Evolutionary conservation across 2,797 vertebrate genomes (phyloP).

Genomic region (Tangara arthus): DNA sequence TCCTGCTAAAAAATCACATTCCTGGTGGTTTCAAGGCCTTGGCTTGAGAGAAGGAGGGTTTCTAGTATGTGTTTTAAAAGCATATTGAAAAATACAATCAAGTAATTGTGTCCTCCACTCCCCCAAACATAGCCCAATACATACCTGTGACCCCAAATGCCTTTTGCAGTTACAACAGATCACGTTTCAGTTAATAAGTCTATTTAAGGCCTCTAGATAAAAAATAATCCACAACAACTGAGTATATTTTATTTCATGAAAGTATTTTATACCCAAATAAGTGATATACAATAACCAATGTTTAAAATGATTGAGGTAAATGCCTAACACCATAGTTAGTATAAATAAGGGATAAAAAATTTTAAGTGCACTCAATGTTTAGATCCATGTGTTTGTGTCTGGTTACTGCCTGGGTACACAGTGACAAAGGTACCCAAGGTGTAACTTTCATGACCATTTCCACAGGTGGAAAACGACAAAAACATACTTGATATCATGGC

Average conservation of each 20-base stretch:
- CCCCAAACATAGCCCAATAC: background rate
- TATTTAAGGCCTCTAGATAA: background rate
- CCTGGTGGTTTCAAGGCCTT: background rate
- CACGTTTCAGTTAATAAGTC: background rate
- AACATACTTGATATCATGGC: background rate
- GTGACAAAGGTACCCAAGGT: background rate
- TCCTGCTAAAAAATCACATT: background rate
- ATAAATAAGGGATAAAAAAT: constrained; percentile 52
- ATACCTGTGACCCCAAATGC: background rate
- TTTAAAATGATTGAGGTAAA: constrained; percentile 60
- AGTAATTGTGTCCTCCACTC: background rate
- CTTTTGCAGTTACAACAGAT: background rate
- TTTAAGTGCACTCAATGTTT: constrained; percentile 17
- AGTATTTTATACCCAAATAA: constrained; percentile 49
- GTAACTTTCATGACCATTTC: background rate
- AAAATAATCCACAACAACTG: background rate
- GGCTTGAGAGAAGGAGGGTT: background rate
- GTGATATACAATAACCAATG: constrained; percentile 24
- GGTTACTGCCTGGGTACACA: background rate
- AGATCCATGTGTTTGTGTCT: background rate
- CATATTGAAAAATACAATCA: background rate
- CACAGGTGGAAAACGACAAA: constrained; percentile 1
- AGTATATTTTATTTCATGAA: constrained; percentile 47
- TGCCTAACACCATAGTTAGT: constrained; percentile 30
- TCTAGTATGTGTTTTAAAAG: background rate